Evolutionary conservation across 92 coral and sea anemone genomes (phyloP), one percentile per base, ranked within the genome.

Genomic region (Palythoa heliodiscus): DNA sequence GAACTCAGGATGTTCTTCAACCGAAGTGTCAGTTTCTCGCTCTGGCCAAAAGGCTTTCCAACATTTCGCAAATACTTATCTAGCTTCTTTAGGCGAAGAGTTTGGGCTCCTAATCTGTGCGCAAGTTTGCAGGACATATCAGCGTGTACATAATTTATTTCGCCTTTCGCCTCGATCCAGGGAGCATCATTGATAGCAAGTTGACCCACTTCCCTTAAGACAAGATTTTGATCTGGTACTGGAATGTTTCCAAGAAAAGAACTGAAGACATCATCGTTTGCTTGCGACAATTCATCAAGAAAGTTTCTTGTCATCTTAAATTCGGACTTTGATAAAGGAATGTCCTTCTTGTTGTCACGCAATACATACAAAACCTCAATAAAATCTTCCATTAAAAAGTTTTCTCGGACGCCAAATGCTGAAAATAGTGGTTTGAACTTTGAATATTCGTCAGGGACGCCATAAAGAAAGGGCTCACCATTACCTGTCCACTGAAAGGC

Each of bases 1-100:
- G 99, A 92, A 48, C 89, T 83, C 5, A 97, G 89, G 66, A 91
- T 92, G 79, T 86, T 90, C 82, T 93, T 95, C 19, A 97, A 76
- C 54, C 97, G 86, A 71, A 73, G 83, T 17, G 99, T 97, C 11
- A 97, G 82, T 60, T 89, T 92, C 68, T 97, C 99, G 55, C 91
- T 92, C 81, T 97, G 99, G 20, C 98, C 98, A 90, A 97, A 97
- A 50, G 97, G 93, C 38, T 78, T 91, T 70, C 98, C 98, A 57
- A 94, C 73, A 70, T 86, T 75, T 50, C 91, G 91, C 17, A 98
- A 94, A 79, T 94, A 94, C 79, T 89, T 93, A 89, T 83, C 88
- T 48, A 94, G 78, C 71, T 88, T 91, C 67, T 86, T 90, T 38
- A 88, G 89, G 50, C 93, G 91, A 20, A 97, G 84, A 11, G 91